Base-by-base conservation (phyloP, 1,140 invertebrate species). In the Scaptodrosophila lebanonensis region DNA sequence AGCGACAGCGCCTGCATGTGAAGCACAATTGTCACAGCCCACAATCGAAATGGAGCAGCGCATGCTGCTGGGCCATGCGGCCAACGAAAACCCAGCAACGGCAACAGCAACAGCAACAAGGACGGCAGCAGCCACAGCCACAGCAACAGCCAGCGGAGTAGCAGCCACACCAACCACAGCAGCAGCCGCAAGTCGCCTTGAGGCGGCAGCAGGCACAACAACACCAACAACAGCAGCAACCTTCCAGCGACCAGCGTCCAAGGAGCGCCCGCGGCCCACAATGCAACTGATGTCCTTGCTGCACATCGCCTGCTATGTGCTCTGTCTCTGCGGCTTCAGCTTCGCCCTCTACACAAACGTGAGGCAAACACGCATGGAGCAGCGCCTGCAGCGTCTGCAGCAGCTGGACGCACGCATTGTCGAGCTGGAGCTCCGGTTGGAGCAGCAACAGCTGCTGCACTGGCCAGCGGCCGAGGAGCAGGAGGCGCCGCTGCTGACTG, bases 241-340 rank as follows among this genome's bases (percentile, higher is more conserved):
- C 58, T 47, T 32, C 48, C 68, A 43, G 38, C 35, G 40, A 52
- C 39, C n/a, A 12, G 30, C 27, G 9, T 33, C 29, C 51, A 75
- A 71, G 64, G 56, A 71, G 40, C 76, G 57, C 17, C 54, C 65
- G 49, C 64, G 53, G 4, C 64, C 61, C 36, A 53, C 40, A 57
- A 60, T 83, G 13, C 68, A 71, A 32, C 40, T 82, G 16, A 67
- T 73, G 33, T 73, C 83, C 50, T 51, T 85, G 50, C 47, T 86
- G 57, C 77, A 85, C 47, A 50, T 87, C 25, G 63, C 75, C 54
- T 64, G 84, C 64, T 87, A 85, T 48, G 65, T 83, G 70, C 59
- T 87, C 43, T 86, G 83, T 58, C 65, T 87, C 48, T 66, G 76
- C 62, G 77, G 83, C 20, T 73, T 86, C 49, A 84, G 76, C 25